A percentile compares a stretch with the other conserved stretches of the same genome.
These are phyloP conservation scores for Drosophila lacertosa DNA, from an alignment of 1,140 invertebrate species.

Conservation along the genomic window DNA sequence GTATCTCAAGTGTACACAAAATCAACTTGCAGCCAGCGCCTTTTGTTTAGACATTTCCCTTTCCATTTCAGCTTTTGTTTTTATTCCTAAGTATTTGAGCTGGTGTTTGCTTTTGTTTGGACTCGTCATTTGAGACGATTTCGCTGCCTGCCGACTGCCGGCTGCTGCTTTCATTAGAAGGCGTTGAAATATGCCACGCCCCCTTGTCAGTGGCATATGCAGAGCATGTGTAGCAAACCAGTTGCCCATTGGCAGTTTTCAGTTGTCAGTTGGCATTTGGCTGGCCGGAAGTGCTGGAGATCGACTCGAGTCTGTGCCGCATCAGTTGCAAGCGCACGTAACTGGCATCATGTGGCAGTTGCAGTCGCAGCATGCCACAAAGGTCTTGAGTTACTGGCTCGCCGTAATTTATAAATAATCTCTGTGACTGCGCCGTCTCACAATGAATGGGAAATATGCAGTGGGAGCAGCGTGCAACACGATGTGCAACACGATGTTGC, in stretches of 20 bases:
- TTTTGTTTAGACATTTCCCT: constrained; percentile 39
- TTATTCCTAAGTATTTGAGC: constrained; percentile 20
- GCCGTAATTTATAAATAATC: constrained; percentile 21
- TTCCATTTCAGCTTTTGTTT: constrained; percentile 18
- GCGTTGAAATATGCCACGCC: constrained; percentile 63
- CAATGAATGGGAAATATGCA: constrained; percentile 35
- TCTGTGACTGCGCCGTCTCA: constrained; percentile 6
- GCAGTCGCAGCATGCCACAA: constrained; percentile 12
- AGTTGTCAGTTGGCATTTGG: constrained; percentile 28
- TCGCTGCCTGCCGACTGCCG: constrained; percentile 28
- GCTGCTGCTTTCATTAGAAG: constrained; percentile 42
- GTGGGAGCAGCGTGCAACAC: constrained; percentile 21
- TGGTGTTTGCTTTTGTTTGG: constrained; percentile 32
- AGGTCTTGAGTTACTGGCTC: constrained; percentile 28
- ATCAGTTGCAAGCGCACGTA: constrained; percentile 25
- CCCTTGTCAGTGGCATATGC: constrained; percentile 52
- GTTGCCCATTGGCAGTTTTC: constrained; percentile 22
- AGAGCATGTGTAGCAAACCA: constrained; percentile 50
- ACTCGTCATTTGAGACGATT: constrained; percentile 63
- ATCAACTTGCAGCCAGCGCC: constrained; percentile 11
- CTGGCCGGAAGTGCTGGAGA: constrained; percentile 58
- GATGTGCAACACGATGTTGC: constrained; percentile 13
- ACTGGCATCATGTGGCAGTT: constrained; percentile 18
- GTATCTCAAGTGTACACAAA: constrained; percentile 54
- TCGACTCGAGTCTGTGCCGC: constrained; percentile 25